phyloP scores from a whole-genome alignment of 2,113 vertebrate species.

The Neotoma lepida region DNA sequence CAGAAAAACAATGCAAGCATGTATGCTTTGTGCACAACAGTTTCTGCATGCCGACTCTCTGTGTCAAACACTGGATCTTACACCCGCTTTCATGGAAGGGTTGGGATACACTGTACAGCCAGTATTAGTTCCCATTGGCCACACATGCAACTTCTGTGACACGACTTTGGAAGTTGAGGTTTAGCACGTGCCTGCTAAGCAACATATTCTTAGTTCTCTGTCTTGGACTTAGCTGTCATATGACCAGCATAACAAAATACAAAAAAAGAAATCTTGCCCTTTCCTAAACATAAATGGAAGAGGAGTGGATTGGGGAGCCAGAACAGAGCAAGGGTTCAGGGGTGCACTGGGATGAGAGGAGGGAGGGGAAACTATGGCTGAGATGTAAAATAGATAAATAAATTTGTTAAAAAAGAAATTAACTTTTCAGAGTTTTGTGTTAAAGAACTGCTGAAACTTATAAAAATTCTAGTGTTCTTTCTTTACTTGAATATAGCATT shows the following conservation, averaged over 20 bases:
- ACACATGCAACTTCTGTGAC: neutral
- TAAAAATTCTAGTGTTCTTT: neutral
- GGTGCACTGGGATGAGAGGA: neutral
- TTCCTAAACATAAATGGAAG: neutral
- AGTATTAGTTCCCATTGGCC: neutral
- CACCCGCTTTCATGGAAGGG: neutral
- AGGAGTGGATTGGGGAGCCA: neutral
- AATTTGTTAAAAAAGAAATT: neutral
- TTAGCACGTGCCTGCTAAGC: neutral
- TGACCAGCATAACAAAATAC: neutral
- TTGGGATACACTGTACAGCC: slow-evolving; percentile 27
- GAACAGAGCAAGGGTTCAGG: neutral
- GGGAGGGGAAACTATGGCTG: neutral
- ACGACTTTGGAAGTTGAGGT: neutral
- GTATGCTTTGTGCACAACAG: too few relatives aligned
- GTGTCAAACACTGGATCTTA: slow-evolving; percentile 14
- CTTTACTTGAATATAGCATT: neutral
- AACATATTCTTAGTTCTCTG: slow-evolving; percentile 14
- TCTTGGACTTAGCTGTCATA: neutral
- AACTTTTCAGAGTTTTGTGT: slow-evolving; percentile 18
- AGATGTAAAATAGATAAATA: neutral
- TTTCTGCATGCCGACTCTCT: slow-evolving; percentile 9
- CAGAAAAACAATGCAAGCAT: neutral
- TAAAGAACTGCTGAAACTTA: slow-evolving; percentile 55
- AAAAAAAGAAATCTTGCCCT: neutral